Evolutionary conservation across 2,113 vertebrate genomes (phyloP).

Genomic region (Eolophus roseicapilla): DNA sequence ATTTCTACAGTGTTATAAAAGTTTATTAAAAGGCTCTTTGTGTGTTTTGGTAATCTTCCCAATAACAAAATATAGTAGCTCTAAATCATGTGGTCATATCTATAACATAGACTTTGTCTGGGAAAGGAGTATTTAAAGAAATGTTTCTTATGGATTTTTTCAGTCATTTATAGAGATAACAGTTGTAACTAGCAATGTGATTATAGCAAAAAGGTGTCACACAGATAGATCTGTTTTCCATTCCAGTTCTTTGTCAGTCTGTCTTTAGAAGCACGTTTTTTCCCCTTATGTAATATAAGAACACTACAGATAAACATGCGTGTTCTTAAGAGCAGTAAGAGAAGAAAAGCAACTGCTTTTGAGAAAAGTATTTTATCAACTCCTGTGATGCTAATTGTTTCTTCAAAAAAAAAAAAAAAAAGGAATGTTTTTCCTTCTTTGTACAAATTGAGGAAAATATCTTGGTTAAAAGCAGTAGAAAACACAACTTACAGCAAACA

Average conservation of each 20-base stretch:
- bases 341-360: slow-evolving; percentile 4
- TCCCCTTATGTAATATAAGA: background rate
- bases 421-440: background rate
- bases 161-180: slow-evolving; percentile 6
- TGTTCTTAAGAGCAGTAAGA: background rate
- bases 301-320: background rate
- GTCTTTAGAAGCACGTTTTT: background rate
- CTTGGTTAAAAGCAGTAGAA: background rate
- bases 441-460: background rate
- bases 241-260: background rate
- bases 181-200: background rate
- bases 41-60: background rate
- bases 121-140: background rate
- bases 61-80: background rate
- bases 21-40: background rate
- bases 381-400: background rate
- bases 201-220: background rate
- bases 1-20: background rate
- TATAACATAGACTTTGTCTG: background rate
- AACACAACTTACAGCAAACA: background rate
- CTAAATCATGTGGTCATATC: background rate
- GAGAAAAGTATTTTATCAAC: background rate
- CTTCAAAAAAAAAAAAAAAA: background rate
- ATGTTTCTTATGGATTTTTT: background rate
- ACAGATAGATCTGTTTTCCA: slow-evolving; percentile 16